Evolutionary conservation across 2,888 invertebrate genomes (phyloP).

Genomic region (Phrixothrix hirtus): DNA sequence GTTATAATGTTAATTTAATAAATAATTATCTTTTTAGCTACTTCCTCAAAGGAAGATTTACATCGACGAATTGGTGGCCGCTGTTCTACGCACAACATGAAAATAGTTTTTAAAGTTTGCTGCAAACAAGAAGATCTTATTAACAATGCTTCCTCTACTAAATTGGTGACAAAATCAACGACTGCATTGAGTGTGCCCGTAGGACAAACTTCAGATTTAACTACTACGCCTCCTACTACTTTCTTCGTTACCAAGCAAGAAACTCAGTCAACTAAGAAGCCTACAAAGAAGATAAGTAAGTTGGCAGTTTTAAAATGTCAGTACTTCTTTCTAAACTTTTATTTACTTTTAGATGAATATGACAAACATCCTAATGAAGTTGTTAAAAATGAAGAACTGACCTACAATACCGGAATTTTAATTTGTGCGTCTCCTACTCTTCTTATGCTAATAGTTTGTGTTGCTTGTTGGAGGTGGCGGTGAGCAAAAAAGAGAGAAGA

Average conservation of each 20-base stretch:
- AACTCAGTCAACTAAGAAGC: slow-evolving; percentile 56
- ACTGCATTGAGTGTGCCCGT: slow-evolving; percentile 56
- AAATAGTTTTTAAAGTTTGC: slow-evolving; percentile 91
- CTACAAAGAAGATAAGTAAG: slow-evolving; percentile 68
- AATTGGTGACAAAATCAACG: slow-evolving; percentile 50
- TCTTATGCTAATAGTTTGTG: slow-evolving; percentile 42
- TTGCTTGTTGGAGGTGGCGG: slow-evolving; percentile 47
- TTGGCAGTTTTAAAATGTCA: too few species aligned
- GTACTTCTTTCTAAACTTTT: too few species aligned
- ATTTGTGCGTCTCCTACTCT: slow-evolving; percentile 44
- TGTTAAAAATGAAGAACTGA: slow-evolving; percentile 87
- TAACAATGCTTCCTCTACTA: slow-evolving; percentile 49
- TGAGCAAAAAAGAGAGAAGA: slow-evolving; percentile 43
- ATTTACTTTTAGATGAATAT: slow-evolving; percentile 78
- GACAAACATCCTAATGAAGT: slow-evolving; percentile 89
- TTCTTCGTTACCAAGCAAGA: slow-evolving; percentile 56
- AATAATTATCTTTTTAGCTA: slow-evolving; percentile 58
- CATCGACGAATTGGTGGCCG: slow-evolving; percentile 88
- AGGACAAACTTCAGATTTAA: slow-evolving; percentile 60
- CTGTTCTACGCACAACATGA: slow-evolving; percentile 89
- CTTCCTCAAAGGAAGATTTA: slow-evolving; percentile 85
- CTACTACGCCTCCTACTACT: slow-evolving; percentile 61
- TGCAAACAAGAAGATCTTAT: slow-evolving; percentile 75
- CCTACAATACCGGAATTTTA: slow-evolving; percentile 63
- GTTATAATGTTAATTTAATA: neutral